phyloP scores from a whole-genome alignment of 1,140 invertebrate genomes.

The Platorchestia sp. region DNA sequence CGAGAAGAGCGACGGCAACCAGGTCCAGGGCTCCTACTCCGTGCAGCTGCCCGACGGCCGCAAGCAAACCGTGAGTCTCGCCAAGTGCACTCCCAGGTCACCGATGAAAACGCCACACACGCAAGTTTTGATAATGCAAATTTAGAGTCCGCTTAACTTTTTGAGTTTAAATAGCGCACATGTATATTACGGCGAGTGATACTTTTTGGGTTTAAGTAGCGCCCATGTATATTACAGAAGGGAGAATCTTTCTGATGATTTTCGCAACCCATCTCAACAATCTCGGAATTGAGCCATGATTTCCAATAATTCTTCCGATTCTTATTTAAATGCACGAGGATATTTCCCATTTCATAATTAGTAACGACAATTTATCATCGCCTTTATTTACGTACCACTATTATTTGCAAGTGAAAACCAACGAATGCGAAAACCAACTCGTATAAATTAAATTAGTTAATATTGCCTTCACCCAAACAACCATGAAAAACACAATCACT shows the following conservation, averaged over 20 bases:
- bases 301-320: neutral
- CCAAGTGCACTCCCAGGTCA: neutral
- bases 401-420: neutral
- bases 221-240: neutral
- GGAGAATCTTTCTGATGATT: neutral
- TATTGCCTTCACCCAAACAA: neutral
- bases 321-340: neutral
- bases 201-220: too few species aligned
- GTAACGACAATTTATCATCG: neutral
- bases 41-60: slow-evolving; percentile 64
- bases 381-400: neutral
- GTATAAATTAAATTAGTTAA: neutral
- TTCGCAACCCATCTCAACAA: neutral
- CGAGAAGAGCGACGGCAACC: slow-evolving; percentile 63
- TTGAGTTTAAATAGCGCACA: too few species aligned
- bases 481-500: neutral
- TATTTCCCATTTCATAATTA: neutral
- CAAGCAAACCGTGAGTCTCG: slow-evolving; percentile 57
- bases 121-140: too few species aligned
- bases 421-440: neutral
- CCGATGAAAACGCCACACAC: too few species aligned
- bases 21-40: slow-evolving; percentile 65
- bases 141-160: too few species aligned
- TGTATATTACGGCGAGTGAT: neutral
- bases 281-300: neutral